Evolutionary conservation across 2,113 vertebrate genomes (phyloP), one percentile per base, ranked within the genome.

Genomic region (Sylvilagus bachmani): DNA sequence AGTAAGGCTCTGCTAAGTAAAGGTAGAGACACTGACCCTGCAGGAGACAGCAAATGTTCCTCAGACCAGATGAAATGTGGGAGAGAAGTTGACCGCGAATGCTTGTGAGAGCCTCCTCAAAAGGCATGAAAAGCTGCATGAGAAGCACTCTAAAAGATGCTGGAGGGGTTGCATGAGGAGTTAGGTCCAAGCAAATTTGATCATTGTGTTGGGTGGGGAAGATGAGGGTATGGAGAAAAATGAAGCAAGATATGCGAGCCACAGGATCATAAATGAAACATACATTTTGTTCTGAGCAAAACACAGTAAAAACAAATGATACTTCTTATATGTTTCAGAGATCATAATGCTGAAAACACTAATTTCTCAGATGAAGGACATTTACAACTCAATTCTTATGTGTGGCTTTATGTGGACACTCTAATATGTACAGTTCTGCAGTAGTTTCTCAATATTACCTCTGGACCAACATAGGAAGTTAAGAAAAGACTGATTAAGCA

Each of bases 51-150:
- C 12, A 81, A 77, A 33, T 9, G 17, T 8, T 55, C 27, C 75
- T 5, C 44, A 36, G 24, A 31, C 5, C 29, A 81, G 7, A 87
- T 33, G 58, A n/a, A 6, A 19, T 29, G 13, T 38, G 17, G 22
- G 22, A 16, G 22, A 29, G 62, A 88, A 24, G 17, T 58, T 44
- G 22, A 61, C 22, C 70, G 38, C 66, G 51, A 79, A 86, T 24
- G 12, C 2, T 66, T 77, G 33, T 1, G 29, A 2, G 5, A 70
- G 4, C 29, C 8, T n/a, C 25, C 24, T 27, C 0, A 27, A 10
- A 22, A 29, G 17, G n/a, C 71, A 53, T 24, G 9, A 19, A 44
- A 36, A 78, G 24, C 77, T 69, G 3, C 5, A 31, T 17, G 13
- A 69, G 24, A 31, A 70, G 7, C 55, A 58, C 5, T 24, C 70